Base-by-base conservation (phyloP, 2,797 vertebrate genomes). In the Podarcis lilfordi region DNA sequence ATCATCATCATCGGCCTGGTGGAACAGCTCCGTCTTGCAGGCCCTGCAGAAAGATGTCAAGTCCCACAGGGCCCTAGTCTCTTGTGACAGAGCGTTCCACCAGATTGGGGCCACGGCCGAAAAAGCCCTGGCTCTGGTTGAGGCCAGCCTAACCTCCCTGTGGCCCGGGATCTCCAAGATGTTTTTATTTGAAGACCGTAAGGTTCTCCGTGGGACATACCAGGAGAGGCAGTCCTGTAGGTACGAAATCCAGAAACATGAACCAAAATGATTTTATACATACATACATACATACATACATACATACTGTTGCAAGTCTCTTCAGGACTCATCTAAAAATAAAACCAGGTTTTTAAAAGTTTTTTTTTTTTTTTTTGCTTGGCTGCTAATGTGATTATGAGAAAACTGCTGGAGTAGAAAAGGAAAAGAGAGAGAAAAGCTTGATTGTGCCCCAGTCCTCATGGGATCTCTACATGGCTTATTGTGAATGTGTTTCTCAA, bases 391-490 rank as follows among this genome's bases (percentile, higher is more conserved):
- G 75, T 0, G 61, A 71, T 45, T 0, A 1, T 88, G 77, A 59
- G n/a, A 76, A 82, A 89, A 84, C 2, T 72, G 17, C 29, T 0
- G 5, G 77, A 72, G 7, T 1, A 5, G 74, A 79, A n/a, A 40
- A 50, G n/a, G 35, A 35, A 43, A 27, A 27, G 35, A 27, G 10
- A 82, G 75, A 59, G 21, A 61, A 81, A 64, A 80, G 69, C 37
- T 40, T 88, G 7, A 91, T 32, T 29, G 2, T 1, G 68, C 66
- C 85, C 19, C 13, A 0, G n/a, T 72, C 85, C 91, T 87, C 85
- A 0, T 37, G 89, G 94, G 92, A 23, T 45, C 86, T 80, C 87
- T 84, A 75, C 0, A 10, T 45, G 50, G 84, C 75, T 96, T 74
- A 21, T 89, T 89, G 88, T 74, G 84, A 93, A 91, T 86, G 69